Evolutionary conservation across 2,888 invertebrate genomes (phyloP), one percentile per base, ranked within the genome.

Genomic region (Drosophila tripunctata): DNA sequence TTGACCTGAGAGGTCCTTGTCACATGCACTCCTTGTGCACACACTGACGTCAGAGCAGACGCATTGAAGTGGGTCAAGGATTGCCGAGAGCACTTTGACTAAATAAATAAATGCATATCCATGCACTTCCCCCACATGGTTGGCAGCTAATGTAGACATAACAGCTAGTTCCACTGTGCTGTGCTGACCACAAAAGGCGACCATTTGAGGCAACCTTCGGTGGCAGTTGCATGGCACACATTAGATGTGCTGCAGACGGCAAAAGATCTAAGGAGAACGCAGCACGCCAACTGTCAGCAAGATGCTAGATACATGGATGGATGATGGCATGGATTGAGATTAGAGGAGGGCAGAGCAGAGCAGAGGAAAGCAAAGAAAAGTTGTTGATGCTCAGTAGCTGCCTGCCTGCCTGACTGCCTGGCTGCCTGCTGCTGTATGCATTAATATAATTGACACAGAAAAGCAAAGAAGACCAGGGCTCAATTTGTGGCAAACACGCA

Each of bases 371-470:
- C 22, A 52, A 57, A 58, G 58, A 51, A 19, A 35, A 48, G 35
- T n/a, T 8, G 73, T 67, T 65, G 78, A 52, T 66, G 66, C 63
- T 63, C 78, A 58, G 62, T 62, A 54, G 64, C 62, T 44, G 77
- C 54, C 47, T 24, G 24, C n/a, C 8, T 40, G 60, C 52, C 27
- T 27, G 21, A 3, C 30, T 30, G 30, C 30, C 62, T 44, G 76
- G 54, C 50, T 22, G 43, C 22, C 14, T 40, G 60, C 52, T 67
- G 78, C 71, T 54, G 75, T 76, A 80, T 87, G 75, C 82, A 83
- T 85, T 81, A 78, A 87, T 85, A 71, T 83, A 87, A 87, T 88
- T 88, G 88, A 88, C 88, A 88, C 73, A 87, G 76, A 87, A 86
- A 79, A 56, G 66, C 60, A 57, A 68, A 67, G 27, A 27, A 27